A percentile compares a stretch with the other conserved stretches of the same genome.
These are phyloP conservation scores for Rhinoderma darwinii DNA, from an alignment of 2,113 vertebrate genomes.

Conservation along the genomic window DNA sequence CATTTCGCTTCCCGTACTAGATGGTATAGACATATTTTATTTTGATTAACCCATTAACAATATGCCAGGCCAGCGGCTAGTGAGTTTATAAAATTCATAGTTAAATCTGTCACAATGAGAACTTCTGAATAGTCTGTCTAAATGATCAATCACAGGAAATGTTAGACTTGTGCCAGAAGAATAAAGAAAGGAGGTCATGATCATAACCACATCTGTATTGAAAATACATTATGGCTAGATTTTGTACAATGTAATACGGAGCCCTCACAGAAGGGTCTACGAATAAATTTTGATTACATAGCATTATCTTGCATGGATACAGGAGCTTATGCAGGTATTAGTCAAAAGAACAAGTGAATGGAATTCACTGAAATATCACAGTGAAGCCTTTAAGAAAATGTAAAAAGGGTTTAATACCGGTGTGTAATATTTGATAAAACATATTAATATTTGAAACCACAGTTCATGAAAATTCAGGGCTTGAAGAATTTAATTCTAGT, in stretches of 20 bases:
- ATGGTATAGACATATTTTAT: conserved; percentile 52
- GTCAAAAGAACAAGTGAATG: conserved; percentile 10
- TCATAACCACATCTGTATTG: conserved; percentile 19
- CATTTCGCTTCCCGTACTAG: conserved; percentile 23
- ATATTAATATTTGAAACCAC: background rate
- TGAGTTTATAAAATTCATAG: conserved; percentile 54
- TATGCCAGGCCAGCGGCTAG: conserved; percentile 56
- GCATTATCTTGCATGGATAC: conserved; percentile 8
- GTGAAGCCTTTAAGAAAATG: background rate
- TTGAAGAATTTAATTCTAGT: background rate
- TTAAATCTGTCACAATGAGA: conserved; percentile 50
- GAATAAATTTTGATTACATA: conserved; percentile 2
- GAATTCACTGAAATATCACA: background rate
- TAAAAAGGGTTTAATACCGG: background rate
- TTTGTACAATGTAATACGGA: conserved; percentile 30
- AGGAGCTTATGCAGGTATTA: background rate
- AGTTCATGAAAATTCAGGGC: background rate
- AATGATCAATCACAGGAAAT: conserved; percentile 40
- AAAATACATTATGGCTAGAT: conserved; percentile 30
- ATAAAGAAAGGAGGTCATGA: conserved; percentile 38
- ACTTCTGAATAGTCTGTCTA: conserved; percentile 47
- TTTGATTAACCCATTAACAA: conserved; percentile 55
- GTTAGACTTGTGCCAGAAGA: conserved; percentile 25
- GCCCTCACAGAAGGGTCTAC: background rate
- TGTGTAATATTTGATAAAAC: background rate